Evolutionary conservation across 2,797 vertebrate genomes (phyloP).

Genomic region (Sardinella longiceps): DNA sequence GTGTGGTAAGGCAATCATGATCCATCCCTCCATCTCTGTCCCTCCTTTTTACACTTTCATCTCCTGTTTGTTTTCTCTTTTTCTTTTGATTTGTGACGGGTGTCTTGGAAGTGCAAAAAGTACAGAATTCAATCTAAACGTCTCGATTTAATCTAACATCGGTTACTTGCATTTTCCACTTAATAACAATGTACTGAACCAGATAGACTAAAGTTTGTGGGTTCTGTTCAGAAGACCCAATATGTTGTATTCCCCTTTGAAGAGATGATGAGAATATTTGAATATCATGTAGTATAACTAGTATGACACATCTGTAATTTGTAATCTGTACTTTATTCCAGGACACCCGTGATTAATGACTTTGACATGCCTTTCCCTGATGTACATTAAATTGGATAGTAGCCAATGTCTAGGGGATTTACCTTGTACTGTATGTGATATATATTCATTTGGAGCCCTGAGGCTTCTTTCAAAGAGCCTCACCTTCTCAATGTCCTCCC

Average conservation of each 20-base stretch:
- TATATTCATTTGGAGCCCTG: background rate
- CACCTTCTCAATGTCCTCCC: background rate
- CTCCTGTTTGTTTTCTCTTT: too few relatives aligned
- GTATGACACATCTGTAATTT: background rate
- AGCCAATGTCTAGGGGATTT: background rate
- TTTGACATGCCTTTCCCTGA: conserved; percentile 10
- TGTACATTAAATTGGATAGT: too few relatives aligned
- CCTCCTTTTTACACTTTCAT: background rate
- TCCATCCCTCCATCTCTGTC: conserved; percentile 10
- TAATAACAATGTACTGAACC: background rate
- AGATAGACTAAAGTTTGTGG: background rate
- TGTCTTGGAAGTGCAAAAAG: conserved; percentile 1
- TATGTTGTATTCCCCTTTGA: background rate
- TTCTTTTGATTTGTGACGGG: too few relatives aligned
- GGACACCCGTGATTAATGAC: conserved; percentile 6
- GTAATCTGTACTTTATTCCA: conserved; percentile 6
- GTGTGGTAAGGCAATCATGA: conserved; percentile 88
- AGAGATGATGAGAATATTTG: background rate
- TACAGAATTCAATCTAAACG: too few relatives aligned
- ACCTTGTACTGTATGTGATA: background rate
- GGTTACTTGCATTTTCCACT: background rate
- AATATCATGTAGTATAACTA: background rate
- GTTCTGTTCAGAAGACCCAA: background rate
- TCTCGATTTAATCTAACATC: background rate
- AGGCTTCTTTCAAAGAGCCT: background rate